Percentiles rank a stretch among this genome's conserved stretches.
phyloP scores from a whole-genome alignment of 2,888 invertebrate genomes.

The Trissoscelio sp. region DNA sequence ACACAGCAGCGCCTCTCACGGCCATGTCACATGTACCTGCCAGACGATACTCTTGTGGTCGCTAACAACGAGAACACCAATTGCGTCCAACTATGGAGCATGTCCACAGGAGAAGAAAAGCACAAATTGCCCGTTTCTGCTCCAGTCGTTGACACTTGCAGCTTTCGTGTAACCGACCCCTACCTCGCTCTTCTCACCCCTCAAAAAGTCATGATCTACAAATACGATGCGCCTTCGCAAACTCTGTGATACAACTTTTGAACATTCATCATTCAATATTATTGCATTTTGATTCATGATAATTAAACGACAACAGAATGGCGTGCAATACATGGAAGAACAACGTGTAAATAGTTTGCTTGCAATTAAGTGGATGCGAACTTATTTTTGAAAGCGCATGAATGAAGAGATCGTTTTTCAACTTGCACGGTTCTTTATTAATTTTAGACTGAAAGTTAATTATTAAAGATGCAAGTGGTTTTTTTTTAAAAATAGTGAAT shows the following conservation, averaged over 20 bases:
- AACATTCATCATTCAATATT: not conserved
- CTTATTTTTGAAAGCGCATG: too few relatives aligned
- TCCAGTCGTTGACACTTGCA: conserved; percentile 88
- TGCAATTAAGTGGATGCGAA: too few relatives aligned
- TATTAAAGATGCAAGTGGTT: not conserved
- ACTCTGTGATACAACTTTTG: conserved; percentile 50
- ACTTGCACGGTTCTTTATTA: not conserved
- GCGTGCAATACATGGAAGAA: conserved; percentile 8
- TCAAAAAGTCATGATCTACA: conserved; percentile 87
- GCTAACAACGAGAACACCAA: conserved; percentile 91
- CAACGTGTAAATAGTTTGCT: too few relatives aligned
- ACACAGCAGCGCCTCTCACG: conserved; percentile 88
- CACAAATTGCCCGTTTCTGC: conserved; percentile 87
- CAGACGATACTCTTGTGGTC: conserved; percentile 87
- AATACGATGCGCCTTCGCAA: conserved; percentile 74
- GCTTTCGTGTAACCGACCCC: conserved; percentile 85
- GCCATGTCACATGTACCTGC: conserved; percentile 86
- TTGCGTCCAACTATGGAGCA: conserved; percentile 87
- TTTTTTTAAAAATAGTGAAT: too few relatives aligned
- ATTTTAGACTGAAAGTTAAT: not conserved
- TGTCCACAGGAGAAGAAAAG: conserved; percentile 83
- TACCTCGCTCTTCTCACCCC: conserved; percentile 88
- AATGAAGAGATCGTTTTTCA: too few relatives aligned
- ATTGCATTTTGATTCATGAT: too few relatives aligned
- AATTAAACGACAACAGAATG: not conserved